Conservation (phyloP, 2,113 vertebrate species). For the Naja naja region DNA sequence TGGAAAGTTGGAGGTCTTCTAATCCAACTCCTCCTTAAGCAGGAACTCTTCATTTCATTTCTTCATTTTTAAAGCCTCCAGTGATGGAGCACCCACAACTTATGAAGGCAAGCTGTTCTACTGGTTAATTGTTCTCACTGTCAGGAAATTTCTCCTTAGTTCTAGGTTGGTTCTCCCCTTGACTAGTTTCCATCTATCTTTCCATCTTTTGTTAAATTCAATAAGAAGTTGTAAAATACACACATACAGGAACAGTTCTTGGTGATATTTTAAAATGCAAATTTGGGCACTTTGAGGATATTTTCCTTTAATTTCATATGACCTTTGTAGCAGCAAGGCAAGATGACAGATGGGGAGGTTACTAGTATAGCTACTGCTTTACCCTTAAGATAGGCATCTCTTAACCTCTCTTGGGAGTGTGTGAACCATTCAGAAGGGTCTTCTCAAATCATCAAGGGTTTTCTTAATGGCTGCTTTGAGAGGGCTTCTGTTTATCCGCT, state of each 20-base stretch:
- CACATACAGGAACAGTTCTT: neutral
- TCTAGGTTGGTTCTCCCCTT: too few relatives aligned
- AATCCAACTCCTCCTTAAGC: too few relatives aligned
- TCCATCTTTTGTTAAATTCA: neutral
- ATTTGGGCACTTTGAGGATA: neutral
- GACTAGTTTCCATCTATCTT: too few relatives aligned
- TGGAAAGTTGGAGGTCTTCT: too few relatives aligned
- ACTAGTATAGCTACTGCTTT: neutral
- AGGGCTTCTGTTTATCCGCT: neutral
- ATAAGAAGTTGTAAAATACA: neutral
- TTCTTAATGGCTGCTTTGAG: neutral
- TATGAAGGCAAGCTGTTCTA: neutral
- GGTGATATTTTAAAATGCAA: neutral
- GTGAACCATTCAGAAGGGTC: neutral
- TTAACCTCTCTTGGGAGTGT: neutral
- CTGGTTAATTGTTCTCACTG: neutral
- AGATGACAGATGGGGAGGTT: neutral
- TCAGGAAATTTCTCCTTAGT: neutral
- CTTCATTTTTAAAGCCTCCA: too few relatives aligned
- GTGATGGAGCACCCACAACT: neutral
- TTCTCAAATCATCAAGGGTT: neutral
- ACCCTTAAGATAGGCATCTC: neutral
- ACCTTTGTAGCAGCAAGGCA: neutral
- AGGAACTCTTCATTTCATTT: too few relatives aligned
- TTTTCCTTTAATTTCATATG: neutral